Evolutionary conservation across 1,140 invertebrate genomes (phyloP).

Genomic region (Hydropsyche tenuis): DNA sequence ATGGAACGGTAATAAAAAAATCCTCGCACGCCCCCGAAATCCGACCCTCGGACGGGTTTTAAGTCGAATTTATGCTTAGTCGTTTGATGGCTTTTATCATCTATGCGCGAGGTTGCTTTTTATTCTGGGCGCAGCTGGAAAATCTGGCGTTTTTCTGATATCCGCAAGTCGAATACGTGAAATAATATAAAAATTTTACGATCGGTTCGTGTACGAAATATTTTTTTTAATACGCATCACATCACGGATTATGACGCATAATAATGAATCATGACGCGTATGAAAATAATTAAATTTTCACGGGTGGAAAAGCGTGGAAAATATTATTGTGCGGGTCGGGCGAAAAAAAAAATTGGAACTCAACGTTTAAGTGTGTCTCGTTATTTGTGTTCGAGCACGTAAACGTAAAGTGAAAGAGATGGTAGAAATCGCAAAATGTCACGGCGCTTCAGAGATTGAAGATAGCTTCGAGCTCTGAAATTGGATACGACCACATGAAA

Average conservation of each 20-base stretch:
- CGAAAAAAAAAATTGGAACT: not conserved
- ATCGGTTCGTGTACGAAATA: too few relatives aligned
- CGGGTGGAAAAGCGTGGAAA: too few relatives aligned
- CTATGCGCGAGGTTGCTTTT: conserved; percentile 10
- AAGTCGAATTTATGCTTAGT: conserved; percentile 19
- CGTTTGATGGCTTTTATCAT: conserved; percentile 12
- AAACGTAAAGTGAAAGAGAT: not conserved
- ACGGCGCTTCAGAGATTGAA: conserved; percentile 33
- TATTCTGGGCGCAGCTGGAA: conserved; percentile 1
- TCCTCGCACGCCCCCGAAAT: not conserved
- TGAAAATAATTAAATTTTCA: too few relatives aligned
- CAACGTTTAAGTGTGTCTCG: conserved; percentile 4
- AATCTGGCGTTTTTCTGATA: not conserved
- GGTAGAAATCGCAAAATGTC: conserved; percentile 25
- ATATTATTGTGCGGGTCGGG: too few relatives aligned
- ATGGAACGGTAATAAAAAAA: not conserved
- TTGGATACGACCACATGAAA: conserved; percentile 45
- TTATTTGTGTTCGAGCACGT: conserved; percentile 5
- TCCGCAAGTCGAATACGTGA: too few relatives aligned
- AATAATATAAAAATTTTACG: too few relatives aligned
- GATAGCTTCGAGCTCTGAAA: conserved; percentile 36
- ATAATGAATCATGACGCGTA: too few relatives aligned
- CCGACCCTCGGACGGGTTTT: conserved; percentile 8
- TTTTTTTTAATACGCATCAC: too few relatives aligned
- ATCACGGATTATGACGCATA: too few relatives aligned